Percentiles rank a stretch among this genome's conserved stretches.
Evolutionary conservation across 2,113 vertebrate genomes (phyloP).

Genomic region (Odobenus rosmarus): DNA sequence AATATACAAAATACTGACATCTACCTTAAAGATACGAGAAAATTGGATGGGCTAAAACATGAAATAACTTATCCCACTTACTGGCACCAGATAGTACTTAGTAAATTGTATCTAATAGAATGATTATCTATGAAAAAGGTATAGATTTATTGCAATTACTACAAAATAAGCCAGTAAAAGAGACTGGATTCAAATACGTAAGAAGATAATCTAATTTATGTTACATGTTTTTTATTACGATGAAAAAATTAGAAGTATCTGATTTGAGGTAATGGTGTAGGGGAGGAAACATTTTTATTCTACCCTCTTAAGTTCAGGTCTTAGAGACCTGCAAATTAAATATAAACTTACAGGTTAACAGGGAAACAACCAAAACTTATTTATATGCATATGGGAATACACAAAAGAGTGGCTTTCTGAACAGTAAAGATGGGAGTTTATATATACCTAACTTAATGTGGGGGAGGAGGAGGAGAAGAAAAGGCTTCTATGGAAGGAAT

Average conservation of each 20-base stretch:
- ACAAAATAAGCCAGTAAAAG: background rate
- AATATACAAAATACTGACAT: background rate
- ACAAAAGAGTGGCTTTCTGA: background rate
- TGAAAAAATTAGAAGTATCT: background rate
- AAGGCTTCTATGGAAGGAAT: background rate
- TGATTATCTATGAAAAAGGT: background rate
- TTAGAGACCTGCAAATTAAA: background rate
- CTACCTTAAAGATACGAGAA: background rate
- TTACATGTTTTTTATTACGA: background rate
- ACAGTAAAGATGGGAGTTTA: background rate
- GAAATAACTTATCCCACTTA: background rate
- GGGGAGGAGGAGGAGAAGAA: background rate
- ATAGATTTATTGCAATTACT: background rate
- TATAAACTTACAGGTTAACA: background rate
- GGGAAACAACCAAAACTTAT: background rate
- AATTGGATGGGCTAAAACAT: background rate
- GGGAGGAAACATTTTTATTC: background rate
- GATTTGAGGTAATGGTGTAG: background rate
- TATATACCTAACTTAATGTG: background rate
- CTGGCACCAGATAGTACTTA: background rate
- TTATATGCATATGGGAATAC: background rate
- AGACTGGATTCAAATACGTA: background rate
- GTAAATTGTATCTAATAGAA: background rate
- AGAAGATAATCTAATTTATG: background rate
- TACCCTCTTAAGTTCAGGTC: background rate